A percentile compares a stretch with the other conserved stretches of the same genome.
These are phyloP conservation scores for Petrolisthes manimaculis DNA, from an alignment of 2,888 invertebrate species.

Conservation along the genomic window DNA sequence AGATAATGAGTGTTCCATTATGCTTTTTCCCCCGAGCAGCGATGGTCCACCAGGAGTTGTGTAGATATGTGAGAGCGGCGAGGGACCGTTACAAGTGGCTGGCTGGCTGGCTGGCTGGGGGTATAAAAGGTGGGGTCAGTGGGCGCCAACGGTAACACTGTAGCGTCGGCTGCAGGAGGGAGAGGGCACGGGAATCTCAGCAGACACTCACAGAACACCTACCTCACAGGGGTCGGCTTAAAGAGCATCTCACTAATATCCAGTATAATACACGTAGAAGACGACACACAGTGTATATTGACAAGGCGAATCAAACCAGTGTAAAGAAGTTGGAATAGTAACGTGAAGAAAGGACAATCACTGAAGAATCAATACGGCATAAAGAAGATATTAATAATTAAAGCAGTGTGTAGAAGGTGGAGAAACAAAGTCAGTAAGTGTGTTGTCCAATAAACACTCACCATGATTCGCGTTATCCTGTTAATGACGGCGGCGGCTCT, in stretches of 20 bases:
- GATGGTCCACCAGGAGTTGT: neutral
- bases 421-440: no score
- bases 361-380: neutral
- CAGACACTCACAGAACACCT: neutral
- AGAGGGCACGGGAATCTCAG: neutral
- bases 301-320: no score
- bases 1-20: no score
- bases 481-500: neutral
- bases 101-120: conserved; percentile 10
- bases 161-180: neutral
- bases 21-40: neutral
- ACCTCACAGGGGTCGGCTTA: neutral
- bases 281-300: no score
- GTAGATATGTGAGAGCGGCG: neutral
- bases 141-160: neutral
- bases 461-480: conserved; percentile 24
- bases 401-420: no score
- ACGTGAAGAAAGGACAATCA: neutral
- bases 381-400: neutral
- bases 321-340: neutral
- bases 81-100: neutral
- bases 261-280: no score
- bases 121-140: conserved; percentile 16
- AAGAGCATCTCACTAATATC: neutral
- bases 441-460: neutral